Base-by-base conservation (phyloP, 2,888 invertebrate genomes). In the Lasioglossum marginatum region DNA sequence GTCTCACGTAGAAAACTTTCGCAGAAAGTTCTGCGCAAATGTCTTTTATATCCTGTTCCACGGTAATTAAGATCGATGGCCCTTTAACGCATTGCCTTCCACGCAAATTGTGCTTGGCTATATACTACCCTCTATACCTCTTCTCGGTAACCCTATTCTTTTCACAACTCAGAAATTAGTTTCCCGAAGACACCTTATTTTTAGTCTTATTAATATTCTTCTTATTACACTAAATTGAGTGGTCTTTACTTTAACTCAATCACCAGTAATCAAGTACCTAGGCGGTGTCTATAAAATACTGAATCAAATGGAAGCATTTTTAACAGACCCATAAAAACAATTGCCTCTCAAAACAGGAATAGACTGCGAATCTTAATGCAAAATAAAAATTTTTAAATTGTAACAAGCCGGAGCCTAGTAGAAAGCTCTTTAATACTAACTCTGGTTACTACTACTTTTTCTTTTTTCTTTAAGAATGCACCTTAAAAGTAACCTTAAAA, bases 11-110 rank as follows among this genome's bases (percentile, higher is more conserved):
- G 27, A 63, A 63, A 63, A 63, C 60, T 63, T 63, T 63, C 60
- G 16, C 14, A 16, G 31, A 27, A 63, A 63, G 60, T 52, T 63
- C 31, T 63, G 16, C 60, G 60, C 60, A 63, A 63, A 63, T 63
- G 60, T 63, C 60, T 63, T 63, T 63, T 63, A 63, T 27, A 43
- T 70, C 57, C 83, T 48, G 52, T 66, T 40, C 37, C 66, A 4
- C 3, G n/a, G 19, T 34, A 34, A 68, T 63, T 63, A 63, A 63
- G 60, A 63, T 63, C 60, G 60, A 63, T 63, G 60, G n/a, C n/a
- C 16, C 60, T 63, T 63, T 63, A 63, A 63, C 60, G 27, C 27
- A n/a, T 63, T 63, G 6, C 14, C 60, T 14, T 63, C 60, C 60
- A 63, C 60, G 60, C 60, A 63, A 63, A 63, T 63, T 63, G 27